Percentiles rank a stretch among this genome's conserved stretches.
These are phyloP conservation scores for Nipponacmea schrenckii DNA, from an alignment of 2,888 invertebrate genomes.

Conservation along the genomic window DNA sequence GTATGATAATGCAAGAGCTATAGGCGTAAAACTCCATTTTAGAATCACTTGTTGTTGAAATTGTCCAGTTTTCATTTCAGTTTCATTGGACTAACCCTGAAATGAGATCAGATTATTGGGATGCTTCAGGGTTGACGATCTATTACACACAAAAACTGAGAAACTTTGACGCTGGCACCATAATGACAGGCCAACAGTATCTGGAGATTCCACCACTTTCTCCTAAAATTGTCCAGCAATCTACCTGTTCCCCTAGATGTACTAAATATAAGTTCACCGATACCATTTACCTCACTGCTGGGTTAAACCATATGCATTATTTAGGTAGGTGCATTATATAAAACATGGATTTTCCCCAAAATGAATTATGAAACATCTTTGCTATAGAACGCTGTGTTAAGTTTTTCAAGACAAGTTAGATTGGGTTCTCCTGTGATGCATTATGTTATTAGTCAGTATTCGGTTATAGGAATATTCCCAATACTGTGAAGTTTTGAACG, in stretches of 20 bases:
- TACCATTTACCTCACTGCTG: constrained; percentile 2
- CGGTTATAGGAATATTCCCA: too few species aligned
- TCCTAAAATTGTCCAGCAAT: constrained; percentile 5
- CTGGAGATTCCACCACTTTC: constrained; percentile 4
- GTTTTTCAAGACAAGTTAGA: too few species aligned
- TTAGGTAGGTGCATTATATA: constrained; percentile 8
- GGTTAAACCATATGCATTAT: constrained; percentile 18
- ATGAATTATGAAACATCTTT: too few species aligned
- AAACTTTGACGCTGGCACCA: constrained; percentile 5
- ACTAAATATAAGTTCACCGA: neutral
- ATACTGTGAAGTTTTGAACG: too few species aligned
- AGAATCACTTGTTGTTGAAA: too few species aligned
- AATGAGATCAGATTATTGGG: neutral
- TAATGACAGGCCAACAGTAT: neutral
- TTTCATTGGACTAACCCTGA: constrained; percentile 17
- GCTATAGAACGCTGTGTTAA: too few species aligned
- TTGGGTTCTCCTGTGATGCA: too few species aligned
- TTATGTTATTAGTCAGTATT: too few species aligned
- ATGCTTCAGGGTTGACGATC: constrained; percentile 12
- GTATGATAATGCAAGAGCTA: too few species aligned
- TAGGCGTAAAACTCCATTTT: too few species aligned
- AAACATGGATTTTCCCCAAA: neutral
- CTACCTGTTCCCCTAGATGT: constrained; percentile 9
- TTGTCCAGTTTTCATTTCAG: neutral
- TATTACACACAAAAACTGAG: constrained; percentile 7